Evolutionary conservation across 1,140 invertebrate species (phyloP).

Genomic region (Monomorium pharaonis): DNA sequence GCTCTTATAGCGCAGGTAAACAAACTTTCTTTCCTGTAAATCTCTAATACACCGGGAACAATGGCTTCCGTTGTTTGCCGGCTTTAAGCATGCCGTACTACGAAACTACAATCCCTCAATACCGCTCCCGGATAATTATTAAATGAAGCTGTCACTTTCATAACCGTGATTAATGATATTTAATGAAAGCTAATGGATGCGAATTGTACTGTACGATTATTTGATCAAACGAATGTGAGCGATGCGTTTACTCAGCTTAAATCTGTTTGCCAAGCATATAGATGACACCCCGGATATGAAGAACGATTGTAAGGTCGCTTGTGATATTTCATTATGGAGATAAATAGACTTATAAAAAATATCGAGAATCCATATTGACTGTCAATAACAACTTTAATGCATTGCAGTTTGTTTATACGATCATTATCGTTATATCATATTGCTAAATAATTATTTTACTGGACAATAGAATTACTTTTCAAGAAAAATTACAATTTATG

Average conservation of each 20-base stretch:
- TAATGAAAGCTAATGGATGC: constrained; percentile 56
- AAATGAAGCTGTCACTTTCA: constrained; percentile 54
- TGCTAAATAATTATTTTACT: background rate
- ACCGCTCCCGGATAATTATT: constrained; percentile 47
- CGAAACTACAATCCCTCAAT: constrained; percentile 42
- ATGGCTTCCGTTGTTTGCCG: constrained; percentile 50
- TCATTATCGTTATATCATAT: background rate
- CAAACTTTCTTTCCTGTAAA: constrained; percentile 52
- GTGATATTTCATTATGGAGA: background rate
- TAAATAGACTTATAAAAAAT: background rate
- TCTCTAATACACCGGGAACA: constrained; percentile 45
- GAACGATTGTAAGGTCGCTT: constrained; percentile 10
- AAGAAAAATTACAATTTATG: background rate
- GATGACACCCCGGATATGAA: constrained; percentile 16
- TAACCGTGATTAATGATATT: constrained; percentile 57
- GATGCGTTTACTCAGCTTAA: constrained; percentile 46
- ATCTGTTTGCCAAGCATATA: constrained; percentile 41
- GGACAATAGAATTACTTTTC: background rate
- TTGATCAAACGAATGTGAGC: constrained; percentile 46
- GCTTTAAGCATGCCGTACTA: constrained; percentile 24
- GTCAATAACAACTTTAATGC: background rate
- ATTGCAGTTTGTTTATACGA: background rate
- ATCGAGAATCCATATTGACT: background rate
- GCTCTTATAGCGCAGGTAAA: constrained; percentile 24
- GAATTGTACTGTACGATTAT: constrained; percentile 44